Percentiles rank a stretch among this genome's conserved stretches.
Conservation (phyloP, 2,888 invertebrate genomes). For the Orgyia antiqua region DNA sequence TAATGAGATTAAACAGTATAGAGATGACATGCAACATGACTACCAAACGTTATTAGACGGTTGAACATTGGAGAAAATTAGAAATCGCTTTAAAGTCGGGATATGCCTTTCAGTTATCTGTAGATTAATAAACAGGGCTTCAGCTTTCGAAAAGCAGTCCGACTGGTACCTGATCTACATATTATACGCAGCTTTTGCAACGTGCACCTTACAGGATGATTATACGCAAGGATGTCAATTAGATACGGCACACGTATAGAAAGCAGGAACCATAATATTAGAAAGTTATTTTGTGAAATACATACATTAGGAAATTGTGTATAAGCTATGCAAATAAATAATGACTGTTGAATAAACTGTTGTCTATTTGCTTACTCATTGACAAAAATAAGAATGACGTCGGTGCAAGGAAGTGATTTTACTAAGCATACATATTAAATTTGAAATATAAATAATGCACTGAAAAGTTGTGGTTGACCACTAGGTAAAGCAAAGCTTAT, state of each 20-base stretch:
- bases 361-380: no score
- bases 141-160: conserved; percentile 52
- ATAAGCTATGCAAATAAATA: no score
- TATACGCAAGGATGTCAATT: conserved; percentile 67
- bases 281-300: no score
- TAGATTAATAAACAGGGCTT: conserved; percentile 54
- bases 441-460: no score
- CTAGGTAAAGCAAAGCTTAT: conserved; percentile 37
- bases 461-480: conserved; percentile 23
- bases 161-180: conserved; percentile 40
- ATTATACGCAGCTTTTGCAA: conserved; percentile 25
- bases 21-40: conserved; percentile 37
- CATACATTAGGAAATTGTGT: no score
- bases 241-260: conserved; percentile 55
- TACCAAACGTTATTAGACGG: conserved; percentile 17
- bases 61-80: conserved; percentile 43
- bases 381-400: no score
- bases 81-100: conserved; percentile 46
- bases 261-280: no score
- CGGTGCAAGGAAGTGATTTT: no score
- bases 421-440: no score
- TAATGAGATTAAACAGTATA: no score
- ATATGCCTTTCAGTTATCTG: conserved; percentile 54
- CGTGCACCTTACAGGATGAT: conserved; percentile 39
- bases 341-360: no score